These are phyloP conservation scores for Anthoscopus minutus DNA, from an alignment of 2,113 vertebrate genomes.

Conservation along the genomic window DNA sequence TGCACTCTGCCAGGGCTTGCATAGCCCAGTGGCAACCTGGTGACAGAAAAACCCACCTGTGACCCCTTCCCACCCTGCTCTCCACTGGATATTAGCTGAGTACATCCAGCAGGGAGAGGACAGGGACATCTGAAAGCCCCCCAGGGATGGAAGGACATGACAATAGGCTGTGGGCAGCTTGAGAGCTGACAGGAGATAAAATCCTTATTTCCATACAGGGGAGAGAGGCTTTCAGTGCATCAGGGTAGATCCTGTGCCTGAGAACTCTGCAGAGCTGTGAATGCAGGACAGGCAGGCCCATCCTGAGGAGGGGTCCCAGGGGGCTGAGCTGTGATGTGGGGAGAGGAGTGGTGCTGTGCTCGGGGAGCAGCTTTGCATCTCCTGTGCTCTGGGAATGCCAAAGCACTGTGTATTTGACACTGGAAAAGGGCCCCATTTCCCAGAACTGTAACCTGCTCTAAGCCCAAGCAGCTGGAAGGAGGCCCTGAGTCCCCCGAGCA, in stretches of 20 bases:
- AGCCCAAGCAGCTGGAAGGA: conserved; percentile 11
- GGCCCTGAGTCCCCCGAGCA: neutral
- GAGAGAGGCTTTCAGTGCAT: neutral
- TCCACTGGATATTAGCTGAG: neutral
- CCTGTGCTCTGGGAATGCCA: neutral
- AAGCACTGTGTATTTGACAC: neutral
- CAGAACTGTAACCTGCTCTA: conserved; percentile 10
- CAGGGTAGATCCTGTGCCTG: neutral
- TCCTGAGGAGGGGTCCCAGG: neutral
- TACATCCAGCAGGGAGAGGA: neutral
- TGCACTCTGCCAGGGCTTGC: neutral
- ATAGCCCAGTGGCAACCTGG: neutral
- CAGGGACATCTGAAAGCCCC: neutral
- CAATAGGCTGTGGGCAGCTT: accelerated
- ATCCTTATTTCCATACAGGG: neutral
- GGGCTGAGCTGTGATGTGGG: neutral
- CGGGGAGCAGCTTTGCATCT: neutral
- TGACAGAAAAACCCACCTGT: accelerated
- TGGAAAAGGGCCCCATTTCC: conserved; percentile 19
- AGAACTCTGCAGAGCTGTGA: neutral
- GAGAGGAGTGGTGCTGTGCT: neutral
- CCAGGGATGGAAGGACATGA: neutral
- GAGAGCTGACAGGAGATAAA: neutral
- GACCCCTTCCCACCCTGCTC: neutral
- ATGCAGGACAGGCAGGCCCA: neutral